phyloP scores from a whole-genome alignment of 2,113 vertebrate genomes.

The cat (Felis catus) region F.catus_Fca126_mat1.0 CM031428.1:53610501-53611000 shows the following conservation, averaged over 20 bases:
- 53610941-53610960: not conserved
- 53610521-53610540: not conserved
- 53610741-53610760: not conserved
- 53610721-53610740: not conserved
- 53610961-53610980: not conserved
- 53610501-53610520: not conserved
- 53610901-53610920: constrained; percentile 39
- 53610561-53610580: constrained; percentile 42
- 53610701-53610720: constrained; percentile 2
- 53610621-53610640: constrained; percentile 48
- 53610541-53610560: not conserved
- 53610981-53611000: not conserved
- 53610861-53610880: constrained; percentile 58
- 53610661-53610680: not conserved
- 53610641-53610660: constrained; percentile 26
- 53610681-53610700: constrained; percentile 41
- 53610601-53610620: constrained; percentile 36
- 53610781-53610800: constrained; percentile 21
- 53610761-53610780: not conserved
- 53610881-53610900: constrained; percentile 29
- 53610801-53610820: constrained; percentile 57
- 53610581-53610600: not conserved
- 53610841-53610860: constrained; percentile 33
- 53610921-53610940: not conserved
- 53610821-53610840: constrained; percentile 59